These are phyloP conservation scores for Eumaeus atala DNA, from an alignment of 1,140 invertebrate genomes.

Conservation along the genomic window DNA sequence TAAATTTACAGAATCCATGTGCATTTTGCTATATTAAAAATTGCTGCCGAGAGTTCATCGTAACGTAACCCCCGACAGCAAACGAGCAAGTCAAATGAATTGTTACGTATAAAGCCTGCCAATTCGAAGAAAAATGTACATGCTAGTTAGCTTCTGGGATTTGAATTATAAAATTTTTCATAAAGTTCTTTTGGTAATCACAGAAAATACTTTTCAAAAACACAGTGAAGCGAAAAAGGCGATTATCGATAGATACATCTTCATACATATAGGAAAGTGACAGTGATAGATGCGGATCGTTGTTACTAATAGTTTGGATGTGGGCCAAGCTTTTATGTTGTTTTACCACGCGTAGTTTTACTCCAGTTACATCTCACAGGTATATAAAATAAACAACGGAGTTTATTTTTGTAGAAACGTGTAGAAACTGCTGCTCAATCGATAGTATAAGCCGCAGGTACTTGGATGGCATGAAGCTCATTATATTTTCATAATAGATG, in stretches of 20 bases:
- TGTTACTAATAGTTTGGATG: conserved; percentile 32
- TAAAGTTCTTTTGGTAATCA: not conserved
- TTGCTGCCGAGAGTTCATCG: conserved; percentile 56
- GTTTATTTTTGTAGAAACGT: no score
- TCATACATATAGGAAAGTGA: conserved; percentile 19
- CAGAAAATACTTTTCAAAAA: not conserved
- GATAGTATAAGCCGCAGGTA: no score
- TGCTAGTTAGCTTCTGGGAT: conserved; percentile 49
- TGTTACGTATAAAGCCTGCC: conserved; percentile 48
- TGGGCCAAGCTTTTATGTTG: conserved; percentile 21
- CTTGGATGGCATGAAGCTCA: no score
- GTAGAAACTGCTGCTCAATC: no score
- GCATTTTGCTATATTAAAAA: conserved; percentile 15
- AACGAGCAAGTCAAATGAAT: conserved; percentile 70
- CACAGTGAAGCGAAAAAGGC: not conserved
- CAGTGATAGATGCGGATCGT: conserved; percentile 35
- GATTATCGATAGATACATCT: conserved; percentile 3
- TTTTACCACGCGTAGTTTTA: not conserved
- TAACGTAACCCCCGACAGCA: conserved; percentile 57
- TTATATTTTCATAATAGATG: no score
- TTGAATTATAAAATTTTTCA: not conserved
- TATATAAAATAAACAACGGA: not conserved
- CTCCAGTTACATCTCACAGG: conserved; percentile 1
- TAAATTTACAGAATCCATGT: conserved; percentile 14
- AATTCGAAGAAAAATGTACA: conserved; percentile 31